Conservation (phyloP, 2,888 invertebrate species). For the Sphaerophoria rueppellii region DNA sequence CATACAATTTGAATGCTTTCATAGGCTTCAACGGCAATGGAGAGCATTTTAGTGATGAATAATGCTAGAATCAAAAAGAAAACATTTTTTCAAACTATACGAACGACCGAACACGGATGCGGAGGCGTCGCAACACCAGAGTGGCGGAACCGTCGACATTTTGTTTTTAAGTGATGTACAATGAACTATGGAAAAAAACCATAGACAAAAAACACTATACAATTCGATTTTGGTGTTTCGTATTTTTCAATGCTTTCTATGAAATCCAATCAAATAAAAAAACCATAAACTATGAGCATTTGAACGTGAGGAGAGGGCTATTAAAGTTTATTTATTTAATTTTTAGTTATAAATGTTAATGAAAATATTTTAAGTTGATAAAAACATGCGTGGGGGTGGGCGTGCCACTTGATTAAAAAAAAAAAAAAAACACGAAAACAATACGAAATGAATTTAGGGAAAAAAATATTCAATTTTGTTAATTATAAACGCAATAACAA, state of each 20-base stretch:
- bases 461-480: slow-evolving; percentile 39
- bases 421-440: not conserved
- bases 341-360: slow-evolving; percentile 55
- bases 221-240: slow-evolving; percentile 19
- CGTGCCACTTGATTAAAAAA: not conserved
- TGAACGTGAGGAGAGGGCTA: not conserved
- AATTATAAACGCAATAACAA: slow-evolving; percentile 51
- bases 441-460: not conserved
- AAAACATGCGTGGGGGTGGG: slow-evolving; percentile 60
- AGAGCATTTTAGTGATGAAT: slow-evolving; percentile 35
- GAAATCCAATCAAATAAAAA: not conserved
- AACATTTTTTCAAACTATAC: slow-evolving; percentile 24
- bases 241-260: slow-evolving; percentile 15
- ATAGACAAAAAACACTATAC: too few relatives aligned
- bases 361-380: slow-evolving; percentile 65
- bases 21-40: slow-evolving; percentile 16
- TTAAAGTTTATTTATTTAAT: slow-evolving; percentile 44
- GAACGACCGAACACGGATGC: slow-evolving; percentile 34
- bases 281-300: not conserved
- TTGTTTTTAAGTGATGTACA: slow-evolving; percentile 56
- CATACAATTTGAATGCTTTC: not conserved
- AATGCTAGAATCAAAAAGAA: slow-evolving; percentile 36
- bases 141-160: slow-evolving; percentile 62
- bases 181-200: slow-evolving; percentile 23
- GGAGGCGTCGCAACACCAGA: slow-evolving; percentile 62